Percentiles rank a stretch among this genome's conserved stretches.
These are phyloP conservation scores for Leptosomus discolor DNA, from an alignment of 2,113 vertebrate genomes.

Conservation along the genomic window DNA sequence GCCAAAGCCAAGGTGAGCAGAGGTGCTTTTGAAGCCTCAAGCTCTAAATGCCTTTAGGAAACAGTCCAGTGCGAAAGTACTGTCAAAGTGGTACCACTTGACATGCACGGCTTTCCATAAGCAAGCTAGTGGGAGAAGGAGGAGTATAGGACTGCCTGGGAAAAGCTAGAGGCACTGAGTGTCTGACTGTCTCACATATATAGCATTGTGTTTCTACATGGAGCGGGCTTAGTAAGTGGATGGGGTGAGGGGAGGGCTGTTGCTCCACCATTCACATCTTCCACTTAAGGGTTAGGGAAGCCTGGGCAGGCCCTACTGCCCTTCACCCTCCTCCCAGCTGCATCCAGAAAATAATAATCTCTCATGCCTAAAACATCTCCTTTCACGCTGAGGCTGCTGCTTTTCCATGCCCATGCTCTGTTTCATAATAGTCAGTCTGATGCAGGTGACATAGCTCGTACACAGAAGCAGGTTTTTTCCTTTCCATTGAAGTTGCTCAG, in stretches of 20 bases:
- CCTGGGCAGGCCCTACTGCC: neutral
- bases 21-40: neutral
- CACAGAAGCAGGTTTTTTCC: neutral
- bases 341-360: neutral
- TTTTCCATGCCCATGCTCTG: neutral
- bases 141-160: neutral
- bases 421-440: fast-evolving
- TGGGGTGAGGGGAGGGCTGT: neutral
- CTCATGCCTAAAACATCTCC: neutral
- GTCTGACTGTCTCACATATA: neutral
- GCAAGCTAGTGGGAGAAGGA: neutral
- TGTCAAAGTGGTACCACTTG: neutral
- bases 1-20: neutral
- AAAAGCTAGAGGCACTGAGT: neutral
- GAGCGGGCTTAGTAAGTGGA: fast-evolving
- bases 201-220: fast-evolving
- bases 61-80: neutral
- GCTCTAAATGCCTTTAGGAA: neutral
- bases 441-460: neutral
- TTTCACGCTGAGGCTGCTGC: neutral
- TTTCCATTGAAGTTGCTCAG: neutral
- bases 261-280: neutral
- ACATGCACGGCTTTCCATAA: neutral
- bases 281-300: neutral
- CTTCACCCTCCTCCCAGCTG: neutral